These are phyloP conservation scores for Pectinophora gossypiella DNA, from an alignment of 1,140 invertebrate genomes.

Conservation along the genomic window DNA sequence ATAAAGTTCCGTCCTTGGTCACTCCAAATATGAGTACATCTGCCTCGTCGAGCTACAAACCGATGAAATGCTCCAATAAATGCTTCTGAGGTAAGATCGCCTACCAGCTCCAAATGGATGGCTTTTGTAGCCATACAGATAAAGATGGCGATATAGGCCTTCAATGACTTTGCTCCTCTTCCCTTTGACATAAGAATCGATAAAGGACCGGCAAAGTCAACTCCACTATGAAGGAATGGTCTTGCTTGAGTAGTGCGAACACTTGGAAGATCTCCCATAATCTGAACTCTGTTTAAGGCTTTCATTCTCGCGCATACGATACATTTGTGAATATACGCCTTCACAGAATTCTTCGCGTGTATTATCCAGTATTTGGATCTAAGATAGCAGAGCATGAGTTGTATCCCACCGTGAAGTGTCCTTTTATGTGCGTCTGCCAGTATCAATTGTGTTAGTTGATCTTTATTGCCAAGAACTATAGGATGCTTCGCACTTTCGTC, in stretches of 20 bases:
- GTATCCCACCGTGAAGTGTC: constrained; percentile 1
- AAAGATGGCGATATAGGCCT: constrained; percentile 19
- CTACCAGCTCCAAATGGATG: constrained; percentile 1
- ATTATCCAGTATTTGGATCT: constrained; percentile 1
- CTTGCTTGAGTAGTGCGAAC: constrained; percentile 25
- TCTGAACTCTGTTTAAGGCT: constrained; percentile 10
- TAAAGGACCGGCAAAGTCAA: constrained; percentile 8
- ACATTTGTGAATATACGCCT: neutral
- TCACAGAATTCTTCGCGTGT: neutral
- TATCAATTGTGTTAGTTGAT: neutral
- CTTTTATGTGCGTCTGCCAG: neutral
- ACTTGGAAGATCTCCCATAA: constrained; percentile 47
- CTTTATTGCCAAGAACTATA: neutral
- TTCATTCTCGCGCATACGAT: constrained; percentile 3
- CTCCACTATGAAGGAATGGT: constrained; percentile 39
- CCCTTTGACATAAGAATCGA: constrained; percentile 8
- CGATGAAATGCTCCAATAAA: constrained; percentile 34
- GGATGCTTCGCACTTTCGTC: neutral
- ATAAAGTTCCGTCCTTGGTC: constrained; percentile 56
- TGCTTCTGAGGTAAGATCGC: neutral
- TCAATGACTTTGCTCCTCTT: constrained; percentile 9
- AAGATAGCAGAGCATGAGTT: neutral
- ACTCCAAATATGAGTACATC: constrained; percentile 18
- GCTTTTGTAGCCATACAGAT: constrained; percentile 15
- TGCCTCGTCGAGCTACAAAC: constrained; percentile 37